A percentile compares a stretch with the other conserved stretches of the same genome.
Conservation (phyloP, 2,888 invertebrate genomes). For the Odontomyia ornata region DNA sequence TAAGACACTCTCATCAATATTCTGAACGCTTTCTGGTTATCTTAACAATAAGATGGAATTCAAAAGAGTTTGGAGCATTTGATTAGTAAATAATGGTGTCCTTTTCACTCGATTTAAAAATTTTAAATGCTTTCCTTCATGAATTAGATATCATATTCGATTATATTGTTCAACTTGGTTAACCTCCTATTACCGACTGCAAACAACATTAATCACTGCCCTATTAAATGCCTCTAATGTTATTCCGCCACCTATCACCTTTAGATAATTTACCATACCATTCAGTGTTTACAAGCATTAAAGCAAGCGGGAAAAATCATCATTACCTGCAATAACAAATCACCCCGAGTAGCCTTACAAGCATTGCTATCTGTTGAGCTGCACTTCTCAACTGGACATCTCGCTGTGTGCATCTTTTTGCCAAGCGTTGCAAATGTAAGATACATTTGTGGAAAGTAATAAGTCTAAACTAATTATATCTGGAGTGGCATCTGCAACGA, state of each 20-base stretch:
- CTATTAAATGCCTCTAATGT: constrained; percentile 11
- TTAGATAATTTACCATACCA: constrained; percentile 34
- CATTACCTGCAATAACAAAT: constrained; percentile 29
- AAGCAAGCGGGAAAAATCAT: constrained; percentile 12
- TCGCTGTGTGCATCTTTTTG: constrained; percentile 7
- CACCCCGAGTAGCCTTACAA: constrained; percentile 23
- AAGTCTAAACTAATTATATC: constrained; percentile 49
- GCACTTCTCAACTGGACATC: constrained; percentile 14
- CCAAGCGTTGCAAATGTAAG: constrained; percentile 16
- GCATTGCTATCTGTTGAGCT: neutral
- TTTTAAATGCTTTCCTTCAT: neutral
- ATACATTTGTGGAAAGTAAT: constrained; percentile 46
- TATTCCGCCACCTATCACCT: constrained; percentile 38
- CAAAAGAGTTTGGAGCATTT: too few species aligned
- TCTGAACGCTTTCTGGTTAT: too few species aligned
- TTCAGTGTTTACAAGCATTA: constrained; percentile 14
- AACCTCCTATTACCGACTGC: neutral
- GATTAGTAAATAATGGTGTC: too few species aligned
- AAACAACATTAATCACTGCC: constrained; percentile 33
- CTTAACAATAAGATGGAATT: too few species aligned
- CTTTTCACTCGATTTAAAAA: too few species aligned
- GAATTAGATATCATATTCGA: neutral
- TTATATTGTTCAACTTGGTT: neutral
- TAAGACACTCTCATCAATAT: too few species aligned
- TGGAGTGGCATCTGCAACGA: constrained; percentile 40